Base-by-base conservation (phyloP, 2,888 invertebrate genomes). In the Torymus tubicola region DNA sequence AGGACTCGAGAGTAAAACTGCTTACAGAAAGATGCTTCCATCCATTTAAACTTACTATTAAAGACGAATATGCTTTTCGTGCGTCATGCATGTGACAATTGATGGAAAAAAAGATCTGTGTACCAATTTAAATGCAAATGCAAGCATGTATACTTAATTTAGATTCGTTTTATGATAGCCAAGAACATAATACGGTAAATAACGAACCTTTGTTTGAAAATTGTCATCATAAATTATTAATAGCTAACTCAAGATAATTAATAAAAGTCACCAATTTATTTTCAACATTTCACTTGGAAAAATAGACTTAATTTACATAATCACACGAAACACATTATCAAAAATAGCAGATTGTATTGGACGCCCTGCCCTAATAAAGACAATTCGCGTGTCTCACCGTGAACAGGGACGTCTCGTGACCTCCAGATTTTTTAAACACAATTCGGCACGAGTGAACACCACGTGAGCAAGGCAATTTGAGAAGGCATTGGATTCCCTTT, bases 401-500 rank as follows among this genome's bases (percentile, higher is more conserved):
- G 65, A 42, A 8, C 5, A 8, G 8, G 42, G 42, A 42, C 42
- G 42, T 67, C 72, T 81, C 53, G 16, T 60, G 60, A 72, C 70
- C 72, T 63, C 74, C 74, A 63, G 63, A 73, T 78, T 50, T 67
- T 81, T 83, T 81, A 84, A 84, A 86, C 85, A 86, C 82, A 79
- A 86, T 86, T 86, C 85, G 88, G 86, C 86, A 87, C 86, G 85
- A 86, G 83, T 87, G 87, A 88, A 89, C 87, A 87, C 88, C 86
- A 87, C 85, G 85, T 87, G 85, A 87, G 85, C 86, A 90, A 89
- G 90, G 89, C 90, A 89, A 88, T 87, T 88, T 86, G 83, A 85
- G 84, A 90, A 90, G 88, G 88, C 89, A 89, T 88, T 87, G 84
- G 87, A 89, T 89, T 87, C 84, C 85, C 86, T 84, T 83, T 86